Evolutionary conservation across 2,797 vertebrate genomes (phyloP).

Genomic region (Acridotheres tristis): DNA sequence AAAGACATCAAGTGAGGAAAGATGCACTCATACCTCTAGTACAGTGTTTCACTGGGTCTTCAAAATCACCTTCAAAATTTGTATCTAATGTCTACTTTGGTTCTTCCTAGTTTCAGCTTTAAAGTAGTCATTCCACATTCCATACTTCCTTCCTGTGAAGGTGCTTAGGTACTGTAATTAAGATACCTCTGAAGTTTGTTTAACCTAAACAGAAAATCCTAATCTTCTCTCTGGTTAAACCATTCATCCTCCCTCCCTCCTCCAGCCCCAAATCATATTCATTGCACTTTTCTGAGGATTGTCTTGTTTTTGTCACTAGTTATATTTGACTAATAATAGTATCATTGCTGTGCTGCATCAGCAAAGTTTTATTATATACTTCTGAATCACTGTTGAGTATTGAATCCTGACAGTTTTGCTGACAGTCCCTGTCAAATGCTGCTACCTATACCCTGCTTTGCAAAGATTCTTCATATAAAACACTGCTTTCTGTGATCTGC

Average conservation of each 20-base stretch:
- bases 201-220: background rate
- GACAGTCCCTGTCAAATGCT: background rate
- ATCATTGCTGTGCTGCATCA: background rate
- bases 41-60: background rate
- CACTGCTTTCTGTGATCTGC: background rate
- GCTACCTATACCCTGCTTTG: background rate
- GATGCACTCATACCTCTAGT: background rate
- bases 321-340: background rate
- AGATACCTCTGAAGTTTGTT: background rate
- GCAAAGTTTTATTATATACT: background rate
- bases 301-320: background rate
- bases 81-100: background rate
- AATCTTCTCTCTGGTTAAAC: background rate
- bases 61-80: background rate
- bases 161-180: background rate
- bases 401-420: background rate
- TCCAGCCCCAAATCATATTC: background rate
- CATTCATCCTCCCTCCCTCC: background rate
- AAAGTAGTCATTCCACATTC: background rate
- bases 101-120: background rate
- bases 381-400: background rate
- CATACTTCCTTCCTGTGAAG: background rate
- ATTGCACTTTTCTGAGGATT: background rate
- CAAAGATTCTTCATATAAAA: background rate
- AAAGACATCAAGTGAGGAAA: background rate